Percentiles rank a stretch among this genome's conserved stretches.
phyloP scores from a whole-genome alignment of 2,888 invertebrate species.

The Eupithecia subfuscata region DNA sequence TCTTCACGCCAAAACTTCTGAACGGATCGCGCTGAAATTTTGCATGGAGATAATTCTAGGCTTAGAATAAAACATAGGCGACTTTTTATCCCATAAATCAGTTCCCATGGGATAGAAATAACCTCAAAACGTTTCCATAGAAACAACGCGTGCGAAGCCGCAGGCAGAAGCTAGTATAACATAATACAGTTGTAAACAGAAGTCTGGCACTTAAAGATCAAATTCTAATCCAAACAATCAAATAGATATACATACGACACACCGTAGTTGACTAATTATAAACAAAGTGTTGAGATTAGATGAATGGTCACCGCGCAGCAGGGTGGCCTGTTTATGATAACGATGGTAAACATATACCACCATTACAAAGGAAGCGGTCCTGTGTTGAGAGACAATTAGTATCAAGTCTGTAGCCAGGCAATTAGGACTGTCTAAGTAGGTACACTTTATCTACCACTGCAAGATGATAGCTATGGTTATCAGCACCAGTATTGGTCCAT shows the following conservation, averaged over 20 bases:
- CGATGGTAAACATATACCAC: conserved; percentile 27
- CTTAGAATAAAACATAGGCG: no score
- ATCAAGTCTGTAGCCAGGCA: conserved; percentile 24
- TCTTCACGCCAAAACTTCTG: no score
- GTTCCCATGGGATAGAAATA: no score
- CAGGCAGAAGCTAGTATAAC: no score
- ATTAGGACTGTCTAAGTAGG: conserved; percentile 2
- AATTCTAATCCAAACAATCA: background rate
- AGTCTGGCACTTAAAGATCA: no score
- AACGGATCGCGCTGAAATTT: no score
- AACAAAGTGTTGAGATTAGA: conserved; percentile 25
- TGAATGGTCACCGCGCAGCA: conserved; percentile 48
- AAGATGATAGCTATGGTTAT: conserved; percentile 1
- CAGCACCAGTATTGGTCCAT: background rate
- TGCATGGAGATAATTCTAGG: no score
- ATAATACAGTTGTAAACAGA: background rate
- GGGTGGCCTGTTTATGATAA: conserved; percentile 55
- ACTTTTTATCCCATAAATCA: no score
- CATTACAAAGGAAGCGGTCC: conserved; percentile 26
- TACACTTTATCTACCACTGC: background rate
- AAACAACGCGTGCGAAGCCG: no score
- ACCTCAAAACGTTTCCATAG: no score
- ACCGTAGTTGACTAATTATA: background rate
- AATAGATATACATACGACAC: background rate
- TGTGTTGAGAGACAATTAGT: conserved; percentile 11